Evolutionary conservation across 2,797 vertebrate species (phyloP), one percentile per base, ranked within the genome.

Genomic region (Momotus momota): DNA sequence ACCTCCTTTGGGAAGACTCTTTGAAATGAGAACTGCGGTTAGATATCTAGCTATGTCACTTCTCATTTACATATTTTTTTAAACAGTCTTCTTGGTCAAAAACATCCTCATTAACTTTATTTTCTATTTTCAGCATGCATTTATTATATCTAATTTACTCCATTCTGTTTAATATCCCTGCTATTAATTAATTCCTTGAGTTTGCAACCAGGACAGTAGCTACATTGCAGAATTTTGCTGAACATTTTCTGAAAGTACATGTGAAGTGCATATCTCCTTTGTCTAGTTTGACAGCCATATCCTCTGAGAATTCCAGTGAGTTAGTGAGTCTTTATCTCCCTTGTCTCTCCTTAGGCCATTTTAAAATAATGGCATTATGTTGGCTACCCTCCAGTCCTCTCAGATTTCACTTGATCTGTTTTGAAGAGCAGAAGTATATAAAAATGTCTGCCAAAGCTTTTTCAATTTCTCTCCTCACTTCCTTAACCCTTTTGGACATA

Each of bases 251-350:
- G 52, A 81, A 92, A 90, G n/a, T 90, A 29, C 2, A 0, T 78
- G 26, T 45, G 38, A 93, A 84, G 31, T 83, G 41, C 69, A 43
- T 86, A 92, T 77, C 71, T 78, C 43, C 85, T 96, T 94, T 96
- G 84, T 96, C 57, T 95, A 57, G 31, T 27, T 27, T 96, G 92
- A 92, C 51, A 87, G 75, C 23, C 74, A 43, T 94, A 82, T 92
- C 70, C 62, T 93, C 80, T 81, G 84, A 96, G 90, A 97, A 96
- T 96, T 69, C 78, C 86, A 97, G 90, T 92, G 51, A 95, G 41
- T 70, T 81, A 93, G 38, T 81, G 73, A 92, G 48, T 48, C 95
- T 91, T 62, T 89, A 80, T 69, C 55, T 96, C 55, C 17, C 66
- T 83, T 90, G 62, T 81, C 49, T 96, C 23, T 96, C 52, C 65